Evolutionary conservation across 2,797 vertebrate genomes (phyloP).

Genomic region (Pygocentrus nattereri): DNA sequence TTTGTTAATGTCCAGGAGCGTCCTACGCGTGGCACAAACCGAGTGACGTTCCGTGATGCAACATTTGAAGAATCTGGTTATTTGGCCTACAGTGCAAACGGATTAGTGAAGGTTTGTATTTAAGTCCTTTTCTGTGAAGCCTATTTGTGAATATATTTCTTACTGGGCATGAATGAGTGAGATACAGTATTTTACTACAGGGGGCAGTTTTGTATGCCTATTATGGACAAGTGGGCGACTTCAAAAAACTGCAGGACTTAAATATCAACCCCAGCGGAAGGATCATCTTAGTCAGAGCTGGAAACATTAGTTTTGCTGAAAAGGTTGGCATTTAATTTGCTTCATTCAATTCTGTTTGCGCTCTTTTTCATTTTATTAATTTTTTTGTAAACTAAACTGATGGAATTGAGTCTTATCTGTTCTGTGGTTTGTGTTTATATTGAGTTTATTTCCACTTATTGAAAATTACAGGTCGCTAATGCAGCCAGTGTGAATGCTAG

Average conservation of each 20-base stretch:
- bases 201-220: conserved; percentile 82
- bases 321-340: conserved; percentile 80
- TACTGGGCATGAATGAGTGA: background rate
- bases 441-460: background rate
- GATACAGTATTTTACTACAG: conserved; percentile 70
- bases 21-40: conserved; percentile 68
- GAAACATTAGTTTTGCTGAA: conserved; percentile 87
- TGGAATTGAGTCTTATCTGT: background rate
- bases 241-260: conserved; percentile 64
- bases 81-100: conserved; percentile 85
- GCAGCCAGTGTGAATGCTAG: conserved; percentile 82
- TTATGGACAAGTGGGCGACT: conserved; percentile 84
- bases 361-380: background rate
- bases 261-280: conserved; percentile 68
- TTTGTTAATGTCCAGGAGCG: conserved; percentile 85
- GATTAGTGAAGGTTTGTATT: conserved; percentile 74
- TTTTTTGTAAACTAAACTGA: too few relatives aligned
- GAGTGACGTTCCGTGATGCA: conserved; percentile 59
- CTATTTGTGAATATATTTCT: too few relatives aligned
- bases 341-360: too few relatives aligned
- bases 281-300: conserved; percentile 87
- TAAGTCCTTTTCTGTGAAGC: background rate
- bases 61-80: conserved; percentile 65
- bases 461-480: conserved; percentile 84
- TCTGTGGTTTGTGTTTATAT: background rate